A percentile compares a stretch with the other conserved stretches of the same genome.
Conservation (phyloP, 2,113 vertebrate species). For the Microcebus tavaratra region DNA sequence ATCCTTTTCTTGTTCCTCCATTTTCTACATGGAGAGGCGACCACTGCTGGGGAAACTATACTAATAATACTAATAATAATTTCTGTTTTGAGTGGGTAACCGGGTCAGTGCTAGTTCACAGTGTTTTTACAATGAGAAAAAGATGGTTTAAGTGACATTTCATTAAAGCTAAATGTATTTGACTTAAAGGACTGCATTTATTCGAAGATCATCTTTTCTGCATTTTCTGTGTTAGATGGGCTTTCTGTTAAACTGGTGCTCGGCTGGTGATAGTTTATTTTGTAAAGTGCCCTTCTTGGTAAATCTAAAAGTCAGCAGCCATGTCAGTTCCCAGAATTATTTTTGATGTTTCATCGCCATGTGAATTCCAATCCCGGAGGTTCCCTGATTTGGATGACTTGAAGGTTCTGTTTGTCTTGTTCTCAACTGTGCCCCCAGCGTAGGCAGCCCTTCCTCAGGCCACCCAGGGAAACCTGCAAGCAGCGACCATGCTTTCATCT, state of each 20-base stretch:
- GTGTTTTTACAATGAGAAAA: slow-evolving; percentile 15
- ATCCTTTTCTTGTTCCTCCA: slow-evolving; percentile 87
- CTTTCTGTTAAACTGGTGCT: not conserved
- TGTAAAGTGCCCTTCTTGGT: slow-evolving; percentile 30
- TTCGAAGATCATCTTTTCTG: not conserved
- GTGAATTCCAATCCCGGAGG: not conserved
- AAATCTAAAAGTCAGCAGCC: not conserved
- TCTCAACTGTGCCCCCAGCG: fast-evolving
- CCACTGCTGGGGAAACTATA: not conserved
- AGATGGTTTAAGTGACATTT: not conserved
- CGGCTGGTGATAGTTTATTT: slow-evolving; percentile 6
- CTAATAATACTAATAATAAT: not conserved
- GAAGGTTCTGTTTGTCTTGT: not conserved
- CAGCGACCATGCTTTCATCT: not conserved
- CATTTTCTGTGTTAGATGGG: not conserved
- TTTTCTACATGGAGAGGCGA: not conserved
- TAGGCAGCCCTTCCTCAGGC: not conserved
- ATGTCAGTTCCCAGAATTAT: not conserved
- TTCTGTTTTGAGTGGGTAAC: not conserved
- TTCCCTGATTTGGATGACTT: not conserved
- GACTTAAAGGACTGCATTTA: not conserved
- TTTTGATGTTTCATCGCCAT: not conserved
- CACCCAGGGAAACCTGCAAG: not conserved
- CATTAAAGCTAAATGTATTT: slow-evolving; percentile 9
- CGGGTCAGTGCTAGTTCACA: not conserved